Base-by-base conservation (phyloP, 2,113 vertebrate species). In the Ctenomys sociabilis region DNA sequence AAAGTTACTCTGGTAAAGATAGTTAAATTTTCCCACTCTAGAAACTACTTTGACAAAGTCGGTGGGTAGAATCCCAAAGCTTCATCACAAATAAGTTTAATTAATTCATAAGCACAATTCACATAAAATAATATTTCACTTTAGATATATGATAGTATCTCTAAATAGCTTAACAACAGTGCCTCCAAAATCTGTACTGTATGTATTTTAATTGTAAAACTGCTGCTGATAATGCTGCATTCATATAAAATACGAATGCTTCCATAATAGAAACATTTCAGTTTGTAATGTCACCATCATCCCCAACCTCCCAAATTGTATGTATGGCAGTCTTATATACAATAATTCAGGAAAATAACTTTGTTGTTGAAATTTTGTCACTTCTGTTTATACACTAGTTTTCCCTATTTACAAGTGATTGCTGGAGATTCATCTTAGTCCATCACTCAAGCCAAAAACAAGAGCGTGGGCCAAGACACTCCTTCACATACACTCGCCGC, bases 81-180 rank as follows among this genome's bases (percentile, higher is more conserved):
- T 49, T 94, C 21, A 40, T 9, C 30, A 1, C 37, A 87, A 91
- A 72, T 82, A 68, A 84, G 2, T 28, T 93, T 73, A 72, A 89
- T 94, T 95, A 88, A 87, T n/a, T 64, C 14, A 68, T 16, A 59
- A 12, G 75, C 54, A 81, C 0, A 13, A 28, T 63, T 66, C 21
- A n/a, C 70, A 63, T 70, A 59, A 73, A 89, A 11, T 57, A 26
- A 64, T 30, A 81, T 91, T 45, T 80, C 68, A 81, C 95, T 95
- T 89, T 89, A 66, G n/a, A 75, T 88, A 32, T 83, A 35, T 45
- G 85, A 86, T 2, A 70, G 7, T 95, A 68, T 93, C 45, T 91
- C 63, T 57, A 90, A 63, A 30, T 45, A 73, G 13, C 28, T 85
- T 43, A 85, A 30, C 43, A 68, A 1, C 5, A 64, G 17, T 89